Evolutionary conservation across 2,113 vertebrate species (phyloP), one percentile per base, ranked within the genome.

Genomic region (Canis aureus): DNA sequence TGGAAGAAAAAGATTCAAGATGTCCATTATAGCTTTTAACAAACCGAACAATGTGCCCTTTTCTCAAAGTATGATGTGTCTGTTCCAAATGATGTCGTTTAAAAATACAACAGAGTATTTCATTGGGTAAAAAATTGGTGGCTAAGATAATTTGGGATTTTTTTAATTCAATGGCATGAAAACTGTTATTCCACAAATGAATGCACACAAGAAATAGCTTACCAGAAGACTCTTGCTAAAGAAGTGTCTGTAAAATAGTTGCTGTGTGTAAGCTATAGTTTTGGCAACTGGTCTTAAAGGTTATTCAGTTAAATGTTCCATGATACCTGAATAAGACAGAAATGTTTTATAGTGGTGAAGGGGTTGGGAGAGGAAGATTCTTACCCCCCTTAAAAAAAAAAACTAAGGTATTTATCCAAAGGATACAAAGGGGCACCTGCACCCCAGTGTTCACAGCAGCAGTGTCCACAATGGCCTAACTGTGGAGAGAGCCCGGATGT

Each of bases 1-100:
- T 89, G 27, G 66, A 64, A 96, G 94, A 67, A 97, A 95, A 84
- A 88, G 49, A 96, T 86, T 94, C 94, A 97, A 97, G 76, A 85
- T 91, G 66, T 25, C 43, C 53, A 89, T 80, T 60, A 69, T 74
- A 83, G 60, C 51, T 92, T 88, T 60, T 81, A 82, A 79, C 69
- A 94, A 92, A 94, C 25, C 83, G 81, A 85, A 94, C 60, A 94
- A 73, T 51, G 62, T 96, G 62, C 32, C 87, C 66, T 96, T 97
- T 96, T 79, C 64, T 94, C 60, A 92, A 95, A 96, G 57, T 80
- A 96, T 89, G 71, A 95, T 89, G 10, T 71, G 25, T 67, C 53
- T 95, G 17, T 73, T 90, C n/a, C 55, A 96, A 97, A 96, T 67
- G 55, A 90, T 82, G 71, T 38, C 60, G 91, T 62, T 92, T 97